A percentile compares a stretch with the other conserved stretches of the same genome.
These are phyloP conservation scores for Tolypeutes matacus DNA, from an alignment of 2,797 vertebrate genomes.

Conservation along the genomic window DNA sequence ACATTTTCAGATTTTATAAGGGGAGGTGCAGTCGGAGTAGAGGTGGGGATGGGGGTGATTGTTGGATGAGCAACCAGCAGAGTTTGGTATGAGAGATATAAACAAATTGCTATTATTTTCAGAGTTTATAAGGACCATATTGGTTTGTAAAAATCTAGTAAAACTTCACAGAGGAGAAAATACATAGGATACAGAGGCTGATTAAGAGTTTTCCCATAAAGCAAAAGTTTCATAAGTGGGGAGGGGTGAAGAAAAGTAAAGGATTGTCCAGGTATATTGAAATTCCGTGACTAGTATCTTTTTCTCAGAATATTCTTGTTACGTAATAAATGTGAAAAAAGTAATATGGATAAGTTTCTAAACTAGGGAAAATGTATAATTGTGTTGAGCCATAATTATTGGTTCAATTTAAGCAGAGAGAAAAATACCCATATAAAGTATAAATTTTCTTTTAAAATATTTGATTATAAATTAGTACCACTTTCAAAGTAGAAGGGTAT, in stretches of 20 bases:
- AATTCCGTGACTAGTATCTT: background rate
- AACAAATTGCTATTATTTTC: background rate
- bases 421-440: background rate
- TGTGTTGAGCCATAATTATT: background rate
- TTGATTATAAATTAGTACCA: background rate
- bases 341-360: background rate
- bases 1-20: background rate
- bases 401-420: background rate
- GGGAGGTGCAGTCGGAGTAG: background rate
- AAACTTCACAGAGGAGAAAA: background rate
- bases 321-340: constrained; percentile 23
- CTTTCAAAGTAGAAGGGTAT: background rate
- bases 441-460: background rate
- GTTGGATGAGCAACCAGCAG: background rate
- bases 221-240: background rate
- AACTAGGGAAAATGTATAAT: background rate
- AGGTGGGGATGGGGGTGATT: background rate
- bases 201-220: background rate
- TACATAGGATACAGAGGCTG: background rate
- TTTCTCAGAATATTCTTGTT: background rate
- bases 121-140: background rate
- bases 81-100: background rate
- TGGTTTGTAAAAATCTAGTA: background rate
- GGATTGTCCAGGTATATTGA: background rate
- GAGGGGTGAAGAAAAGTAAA: background rate